Conservation (phyloP, 2,888 invertebrate species). For the Eupeodes latifasciatus region DNA sequence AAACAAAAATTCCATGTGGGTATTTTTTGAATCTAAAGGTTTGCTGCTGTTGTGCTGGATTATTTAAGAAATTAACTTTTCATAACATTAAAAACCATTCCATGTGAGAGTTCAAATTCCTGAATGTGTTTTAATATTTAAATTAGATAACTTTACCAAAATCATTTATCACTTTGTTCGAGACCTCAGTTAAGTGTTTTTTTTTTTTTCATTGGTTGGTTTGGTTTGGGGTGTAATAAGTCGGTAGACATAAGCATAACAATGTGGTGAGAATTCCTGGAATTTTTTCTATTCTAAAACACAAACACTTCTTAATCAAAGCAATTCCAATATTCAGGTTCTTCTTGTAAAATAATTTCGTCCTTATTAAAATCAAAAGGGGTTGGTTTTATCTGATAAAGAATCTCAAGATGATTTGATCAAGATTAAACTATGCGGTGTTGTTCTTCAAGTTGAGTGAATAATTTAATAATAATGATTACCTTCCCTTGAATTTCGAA, state of each 20-base stretch:
- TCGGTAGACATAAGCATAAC: not conserved
- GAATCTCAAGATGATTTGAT: not conserved
- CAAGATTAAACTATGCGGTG: not conserved
- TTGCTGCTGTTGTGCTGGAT: conserved; percentile 4
- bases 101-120: conserved; percentile 40
- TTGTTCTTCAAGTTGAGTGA: not conserved
- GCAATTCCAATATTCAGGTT: not conserved
- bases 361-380: not conserved
- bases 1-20: not conserved
- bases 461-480: conserved; percentile 6
- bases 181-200: conserved; percentile 9
- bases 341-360: not conserved
- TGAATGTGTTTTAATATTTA: conserved; percentile 37
- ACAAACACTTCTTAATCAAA: not conserved
- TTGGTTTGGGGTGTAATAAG: not conserved
- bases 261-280: not conserved
- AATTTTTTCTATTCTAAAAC: not conserved
- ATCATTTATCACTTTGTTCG: conserved; percentile 33
- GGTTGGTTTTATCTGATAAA: not conserved
- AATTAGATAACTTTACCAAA: conserved; percentile 41
- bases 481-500: not conserved
- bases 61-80: conserved; percentile 42
- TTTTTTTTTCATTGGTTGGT: too few relatives aligned
- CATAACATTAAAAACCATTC: conserved; percentile 65
- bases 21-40: not conserved